Percentiles rank a stretch among this genome's conserved stretches.
These are phyloP conservation scores for Orestias chungarensis DNA, from an alignment of 2,797 vertebrate species.

Conservation along the genomic window DNA sequence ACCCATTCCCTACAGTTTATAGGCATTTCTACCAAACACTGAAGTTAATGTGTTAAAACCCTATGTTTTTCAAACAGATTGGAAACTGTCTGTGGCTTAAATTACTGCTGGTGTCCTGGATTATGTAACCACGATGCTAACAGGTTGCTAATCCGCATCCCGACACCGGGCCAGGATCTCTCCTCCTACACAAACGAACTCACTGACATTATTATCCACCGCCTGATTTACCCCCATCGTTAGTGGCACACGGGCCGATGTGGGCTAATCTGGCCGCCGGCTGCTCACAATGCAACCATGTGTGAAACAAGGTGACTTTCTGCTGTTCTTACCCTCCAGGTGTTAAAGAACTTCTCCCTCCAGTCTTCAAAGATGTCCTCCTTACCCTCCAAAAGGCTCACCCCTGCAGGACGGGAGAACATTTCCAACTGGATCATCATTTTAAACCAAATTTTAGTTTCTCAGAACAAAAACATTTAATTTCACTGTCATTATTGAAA, in stretches of 20 bases:
- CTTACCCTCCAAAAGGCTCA: slow-evolving; percentile 89
- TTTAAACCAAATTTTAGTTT: not conserved
- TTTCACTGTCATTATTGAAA: too few relatives aligned
- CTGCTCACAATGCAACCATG: not conserved
- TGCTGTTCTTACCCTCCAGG: slow-evolving; percentile 85
- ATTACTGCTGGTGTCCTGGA: not conserved
- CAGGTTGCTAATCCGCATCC: not conserved
- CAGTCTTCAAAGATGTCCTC: slow-evolving; percentile 90
- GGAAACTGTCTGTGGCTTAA: too few relatives aligned
- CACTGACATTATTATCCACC: slow-evolving; percentile 39
- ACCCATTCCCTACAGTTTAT: not conserved
- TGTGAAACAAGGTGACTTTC: slow-evolving; percentile 49
- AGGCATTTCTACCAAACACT: not conserved
- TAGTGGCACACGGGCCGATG: slow-evolving; percentile 43
- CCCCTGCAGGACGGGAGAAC: slow-evolving; percentile 74
- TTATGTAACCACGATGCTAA: slow-evolving; percentile 1
- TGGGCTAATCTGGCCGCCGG: slow-evolving; percentile 55
- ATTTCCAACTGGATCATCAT: not conserved
- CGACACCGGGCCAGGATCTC: slow-evolving; percentile 17
- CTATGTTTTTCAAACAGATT: not conserved
- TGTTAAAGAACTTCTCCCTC: slow-evolving; percentile 93
- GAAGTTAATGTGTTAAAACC: not conserved
- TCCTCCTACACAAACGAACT: slow-evolving; percentile 14
- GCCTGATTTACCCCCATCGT: slow-evolving; percentile 44
- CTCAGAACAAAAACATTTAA: too few relatives aligned